phyloP scores from a whole-genome alignment of 2,888 invertebrate species.

The Diloba caeruleocephala region DNA sequence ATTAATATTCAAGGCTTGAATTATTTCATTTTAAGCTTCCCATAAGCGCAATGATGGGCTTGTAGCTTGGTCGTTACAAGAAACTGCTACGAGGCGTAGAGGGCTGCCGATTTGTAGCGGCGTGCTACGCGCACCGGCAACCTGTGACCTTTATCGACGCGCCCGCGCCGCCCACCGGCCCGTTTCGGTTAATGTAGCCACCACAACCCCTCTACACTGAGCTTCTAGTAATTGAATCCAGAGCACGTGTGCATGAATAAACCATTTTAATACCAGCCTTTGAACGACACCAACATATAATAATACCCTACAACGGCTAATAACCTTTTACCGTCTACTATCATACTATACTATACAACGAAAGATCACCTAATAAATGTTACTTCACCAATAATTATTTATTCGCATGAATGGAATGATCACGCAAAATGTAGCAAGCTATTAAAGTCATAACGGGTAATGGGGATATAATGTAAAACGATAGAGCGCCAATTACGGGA shows the following conservation, averaged over 20 bases:
- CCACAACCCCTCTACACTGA: slow-evolving; percentile 49
- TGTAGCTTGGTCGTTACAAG: slow-evolving; percentile 52
- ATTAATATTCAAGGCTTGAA: too few relatives aligned
- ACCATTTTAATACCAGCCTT: slow-evolving; percentile 60
- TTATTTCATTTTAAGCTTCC: background rate
- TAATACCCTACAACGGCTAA: slow-evolving; percentile 33
- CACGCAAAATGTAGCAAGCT: slow-evolving; percentile 29
- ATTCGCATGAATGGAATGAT: slow-evolving; percentile 18
- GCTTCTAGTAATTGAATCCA: slow-evolving; percentile 74
- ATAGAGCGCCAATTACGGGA: slow-evolving; percentile 64
- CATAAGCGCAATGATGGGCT: slow-evolving; percentile 24
- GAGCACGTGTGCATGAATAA: slow-evolving; percentile 75
- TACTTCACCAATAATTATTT: slow-evolving; percentile 19
- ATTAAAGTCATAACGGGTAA: slow-evolving; percentile 65
- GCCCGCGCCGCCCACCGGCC: slow-evolving; percentile 48
- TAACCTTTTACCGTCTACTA: slow-evolving; percentile 20
- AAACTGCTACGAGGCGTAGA: slow-evolving; percentile 63
- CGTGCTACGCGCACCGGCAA: slow-evolving; percentile 63
- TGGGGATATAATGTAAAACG: slow-evolving; percentile 68
- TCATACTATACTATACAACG: too few relatives aligned
- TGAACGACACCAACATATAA: slow-evolving; percentile 28
- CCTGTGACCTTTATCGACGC: slow-evolving; percentile 71
- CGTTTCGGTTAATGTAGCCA: slow-evolving; percentile 61
- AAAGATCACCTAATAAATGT: slow-evolving; percentile 37
- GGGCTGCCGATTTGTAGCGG: slow-evolving; percentile 61